Evolutionary conservation across 2,113 vertebrate genomes (phyloP).

Genomic region (Orientallactaga bullata): DNA sequence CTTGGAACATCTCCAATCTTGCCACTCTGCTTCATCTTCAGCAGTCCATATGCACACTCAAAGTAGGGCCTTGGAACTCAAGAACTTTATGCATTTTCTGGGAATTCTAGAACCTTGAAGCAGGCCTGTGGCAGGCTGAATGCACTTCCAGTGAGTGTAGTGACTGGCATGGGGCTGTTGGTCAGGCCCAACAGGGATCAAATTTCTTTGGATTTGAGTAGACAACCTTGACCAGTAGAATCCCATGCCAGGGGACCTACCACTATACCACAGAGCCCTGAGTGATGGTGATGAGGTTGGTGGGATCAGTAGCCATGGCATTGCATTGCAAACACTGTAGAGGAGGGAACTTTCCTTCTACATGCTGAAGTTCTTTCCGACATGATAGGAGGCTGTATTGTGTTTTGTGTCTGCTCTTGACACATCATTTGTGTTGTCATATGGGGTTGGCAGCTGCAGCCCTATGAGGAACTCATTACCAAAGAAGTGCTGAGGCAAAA

Average conservation of each 20-base stretch:
- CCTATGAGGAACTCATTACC: not conserved
- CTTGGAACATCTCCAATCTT: not conserved
- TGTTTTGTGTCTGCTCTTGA: not conserved
- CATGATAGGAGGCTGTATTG: too few relatives aligned
- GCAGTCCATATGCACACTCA: too few relatives aligned
- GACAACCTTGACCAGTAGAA: not conserved
- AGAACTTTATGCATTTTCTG: not conserved
- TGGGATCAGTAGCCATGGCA: not conserved
- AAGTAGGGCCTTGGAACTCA: not conserved
- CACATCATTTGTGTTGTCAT: too few relatives aligned
- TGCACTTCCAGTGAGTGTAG: not conserved
- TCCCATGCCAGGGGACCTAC: too few relatives aligned
- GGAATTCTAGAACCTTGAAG: not conserved
- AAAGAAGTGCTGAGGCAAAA: not conserved
- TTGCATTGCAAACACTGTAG: not conserved
- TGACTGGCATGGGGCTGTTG: not conserved
- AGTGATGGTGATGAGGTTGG: not conserved
- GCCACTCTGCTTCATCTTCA: not conserved
- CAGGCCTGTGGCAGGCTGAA: not conserved
- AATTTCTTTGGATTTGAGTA: not conserved
- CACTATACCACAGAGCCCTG: too few relatives aligned
- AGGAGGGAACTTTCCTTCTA: not conserved
- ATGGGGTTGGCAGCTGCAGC: too few relatives aligned
- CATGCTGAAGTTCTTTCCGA: not conserved
- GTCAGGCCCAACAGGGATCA: not conserved